Evolutionary conservation across 2,888 invertebrate species (phyloP), one percentile per base, ranked within the genome.

Genomic region (Exocentrus adspersus): DNA sequence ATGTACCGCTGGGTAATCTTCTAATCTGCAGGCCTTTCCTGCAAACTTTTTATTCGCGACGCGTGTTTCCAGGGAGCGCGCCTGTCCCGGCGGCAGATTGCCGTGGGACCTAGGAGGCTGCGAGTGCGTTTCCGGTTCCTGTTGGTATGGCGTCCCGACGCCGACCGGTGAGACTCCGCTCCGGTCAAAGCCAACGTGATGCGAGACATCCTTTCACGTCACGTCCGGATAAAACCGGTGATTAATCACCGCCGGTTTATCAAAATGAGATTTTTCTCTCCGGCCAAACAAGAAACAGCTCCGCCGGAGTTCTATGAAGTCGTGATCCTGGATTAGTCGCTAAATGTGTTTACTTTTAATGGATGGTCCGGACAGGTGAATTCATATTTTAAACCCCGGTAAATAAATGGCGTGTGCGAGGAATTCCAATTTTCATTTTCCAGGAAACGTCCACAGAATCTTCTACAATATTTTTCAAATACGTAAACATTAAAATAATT

Each of bases 181-280:
- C 24, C 76, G 77, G 75, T 76, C 75, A 74, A 74, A 73, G 75
- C 71, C 69, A 71, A 76, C 75, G 76, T 76, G 78, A 79, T 74
- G 77, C 75, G 77, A 71, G 70, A 78, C 79, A 77, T 79, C 80
- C 78, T 80, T 80, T 79, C 79, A 79, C 74, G 80, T 80, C 80
- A 80, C 79, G 80, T 79, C 75, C 78, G 79, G 80, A 79, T 80
- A 80, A 80, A 80, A 78, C 79, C 75, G 65, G 78, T 80, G 81
- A 81, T 81, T 80, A 81, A 81, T 81, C 79, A 75, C 75, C 74
- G 74, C 68, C 74, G 76, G 80, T 80, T 79, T 79, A 80, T 80
- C 79, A 80, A 79, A 80, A 80, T 78, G 79, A 78, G 79, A 78
- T 80, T 80, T 79, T 79, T 78, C 77, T 78, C 77, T 75, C 68